Evolutionary conservation across 2,113 vertebrate genomes (phyloP).

Genomic region (Tenrec ecaudatus): DNA sequence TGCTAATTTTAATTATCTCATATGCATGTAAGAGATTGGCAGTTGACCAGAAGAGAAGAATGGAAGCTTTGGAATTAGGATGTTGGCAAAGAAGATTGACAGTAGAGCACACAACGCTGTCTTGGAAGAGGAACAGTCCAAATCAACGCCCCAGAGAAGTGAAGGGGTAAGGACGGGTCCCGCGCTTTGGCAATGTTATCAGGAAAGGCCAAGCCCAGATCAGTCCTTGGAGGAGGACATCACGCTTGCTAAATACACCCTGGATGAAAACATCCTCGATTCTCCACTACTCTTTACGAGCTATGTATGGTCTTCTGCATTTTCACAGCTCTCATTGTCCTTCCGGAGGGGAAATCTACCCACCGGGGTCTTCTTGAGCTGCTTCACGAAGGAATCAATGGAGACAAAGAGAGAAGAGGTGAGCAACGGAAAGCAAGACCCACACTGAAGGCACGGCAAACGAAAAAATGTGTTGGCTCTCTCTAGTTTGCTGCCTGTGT

Average conservation of each 20-base stretch:
- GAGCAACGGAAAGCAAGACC: not conserved
- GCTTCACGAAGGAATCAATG: conserved; percentile 3
- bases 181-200: too few relatives aligned
- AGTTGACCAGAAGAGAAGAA: too few relatives aligned
- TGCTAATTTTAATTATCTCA: too few relatives aligned
- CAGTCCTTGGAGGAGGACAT: too few relatives aligned
- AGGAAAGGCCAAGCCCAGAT: too few relatives aligned
- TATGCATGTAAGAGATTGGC: too few relatives aligned
- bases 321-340: not conserved
- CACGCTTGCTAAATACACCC: not conserved
- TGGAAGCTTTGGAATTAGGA: too few relatives aligned
- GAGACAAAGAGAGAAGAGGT: not conserved
- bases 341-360: conserved; percentile 14
- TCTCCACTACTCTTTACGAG: not conserved
- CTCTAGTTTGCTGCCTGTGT: not conserved
- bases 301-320: not conserved
- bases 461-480: not conserved
- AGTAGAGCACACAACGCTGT: too few relatives aligned
- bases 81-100: too few relatives aligned
- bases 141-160: too few relatives aligned
- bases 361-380: not conserved
- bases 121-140: too few relatives aligned
- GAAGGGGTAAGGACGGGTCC: too few relatives aligned
- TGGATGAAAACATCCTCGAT: not conserved
- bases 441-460: not conserved